These are phyloP conservation scores for Magallana ariakensis DNA, from an alignment of 1,140 invertebrate genomes.

Conservation along the genomic window DNA sequence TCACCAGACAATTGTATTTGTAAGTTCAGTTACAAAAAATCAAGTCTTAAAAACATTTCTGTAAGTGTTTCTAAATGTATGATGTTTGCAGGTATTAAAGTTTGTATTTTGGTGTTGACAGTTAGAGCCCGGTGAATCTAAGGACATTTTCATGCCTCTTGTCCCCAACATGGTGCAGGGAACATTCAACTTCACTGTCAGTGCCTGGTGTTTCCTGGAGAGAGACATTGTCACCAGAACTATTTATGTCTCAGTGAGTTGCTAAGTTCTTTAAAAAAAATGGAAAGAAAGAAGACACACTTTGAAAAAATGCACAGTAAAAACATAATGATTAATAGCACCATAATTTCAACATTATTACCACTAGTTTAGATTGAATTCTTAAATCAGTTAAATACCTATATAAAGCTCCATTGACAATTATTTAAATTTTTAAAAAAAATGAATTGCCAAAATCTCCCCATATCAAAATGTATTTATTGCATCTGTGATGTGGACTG, in stretches of 20 bases:
- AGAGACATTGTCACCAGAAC: slow-evolving; percentile 87
- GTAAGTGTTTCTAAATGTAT: not conserved
- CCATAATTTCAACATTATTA: no score
- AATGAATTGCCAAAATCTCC: no score
- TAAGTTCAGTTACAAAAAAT: slow-evolving; percentile 81
- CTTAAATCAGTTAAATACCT: no score
- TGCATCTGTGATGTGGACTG: no score
- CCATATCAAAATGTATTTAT: no score
- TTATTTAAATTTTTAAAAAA: no score
- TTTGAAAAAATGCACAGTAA: no score
- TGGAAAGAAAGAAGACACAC: no score
- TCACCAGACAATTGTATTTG: slow-evolving; percentile 96
- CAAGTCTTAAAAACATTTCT: not conserved
- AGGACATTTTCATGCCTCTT: slow-evolving; percentile 91
- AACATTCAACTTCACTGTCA: slow-evolving; percentile 88
- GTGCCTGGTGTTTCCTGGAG: slow-evolving; percentile 92
- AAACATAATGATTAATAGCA: no score
- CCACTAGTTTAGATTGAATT: no score
- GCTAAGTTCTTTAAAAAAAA: not conserved
- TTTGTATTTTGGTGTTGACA: slow-evolving; percentile 59
- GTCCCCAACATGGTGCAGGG: slow-evolving; percentile 88
- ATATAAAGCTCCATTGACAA: no score
- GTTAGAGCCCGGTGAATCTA: slow-evolving; percentile 78
- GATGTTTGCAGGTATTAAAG: not conserved
- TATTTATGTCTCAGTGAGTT: slow-evolving; percentile 87